Evolutionary conservation across 2,797 vertebrate genomes (phyloP).

Genomic region (Microctenopoma stevenorrisi): DNA sequence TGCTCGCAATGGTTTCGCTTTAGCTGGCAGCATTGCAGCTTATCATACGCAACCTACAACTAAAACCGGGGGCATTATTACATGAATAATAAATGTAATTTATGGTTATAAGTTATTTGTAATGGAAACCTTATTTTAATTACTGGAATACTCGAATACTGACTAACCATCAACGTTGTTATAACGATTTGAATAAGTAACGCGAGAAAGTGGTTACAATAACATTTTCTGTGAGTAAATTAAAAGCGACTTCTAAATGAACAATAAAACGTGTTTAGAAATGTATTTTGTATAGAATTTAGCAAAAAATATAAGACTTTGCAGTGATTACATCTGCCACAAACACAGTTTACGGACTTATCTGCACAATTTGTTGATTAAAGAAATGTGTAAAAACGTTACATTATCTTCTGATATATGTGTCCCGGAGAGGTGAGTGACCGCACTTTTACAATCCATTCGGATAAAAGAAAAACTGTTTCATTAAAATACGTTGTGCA

Average conservation of each 20-base stretch:
- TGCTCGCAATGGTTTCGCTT: slow-evolving; percentile 48
- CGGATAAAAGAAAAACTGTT: too few relatives aligned
- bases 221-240: neutral
- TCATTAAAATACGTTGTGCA: too few relatives aligned
- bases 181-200: neutral
- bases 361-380: slow-evolving; percentile 6
- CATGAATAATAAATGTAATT: slow-evolving; percentile 14
- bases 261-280: neutral
- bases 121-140: neutral
- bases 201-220: neutral
- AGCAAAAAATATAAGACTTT: neutral
- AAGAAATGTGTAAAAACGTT: neutral
- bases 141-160: neutral
- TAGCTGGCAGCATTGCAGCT: slow-evolving; percentile 56
- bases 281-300: neutral
- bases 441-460: too few relatives aligned
- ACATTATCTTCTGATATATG: neutral
- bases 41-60: slow-evolving; percentile 37
- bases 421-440: too few relatives aligned
- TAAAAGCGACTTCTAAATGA: too few relatives aligned
- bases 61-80: slow-evolving; percentile 8
- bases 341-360: slow-evolving; percentile 5
- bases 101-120: neutral
- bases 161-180: neutral
- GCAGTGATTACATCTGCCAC: neutral